Conservation (phyloP, 2,797 vertebrate genomes). For the Galaxias olidus region DNA sequence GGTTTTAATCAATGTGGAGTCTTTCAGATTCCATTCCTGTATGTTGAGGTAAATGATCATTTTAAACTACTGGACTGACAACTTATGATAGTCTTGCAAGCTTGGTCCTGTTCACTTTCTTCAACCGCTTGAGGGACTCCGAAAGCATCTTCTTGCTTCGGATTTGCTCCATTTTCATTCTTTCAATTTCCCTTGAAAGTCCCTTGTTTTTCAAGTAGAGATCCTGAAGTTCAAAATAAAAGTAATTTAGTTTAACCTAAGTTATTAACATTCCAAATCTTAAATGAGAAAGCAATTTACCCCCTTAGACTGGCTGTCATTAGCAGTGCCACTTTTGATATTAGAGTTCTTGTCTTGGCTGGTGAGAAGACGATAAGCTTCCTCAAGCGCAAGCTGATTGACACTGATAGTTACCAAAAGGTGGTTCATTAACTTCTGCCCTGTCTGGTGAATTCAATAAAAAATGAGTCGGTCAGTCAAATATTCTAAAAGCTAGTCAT, state of each 20-base stretch:
- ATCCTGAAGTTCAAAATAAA: neutral
- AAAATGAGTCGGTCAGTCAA: too few relatives aligned
- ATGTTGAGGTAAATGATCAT: neutral
- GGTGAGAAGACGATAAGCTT: too few relatives aligned
- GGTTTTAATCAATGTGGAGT: too few relatives aligned
- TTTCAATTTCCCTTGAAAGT: constrained; percentile 1
- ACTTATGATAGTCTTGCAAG: neutral
- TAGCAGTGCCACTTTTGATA: too few relatives aligned
- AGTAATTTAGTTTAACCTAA: too few relatives aligned
- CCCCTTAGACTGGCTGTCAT: too few relatives aligned
- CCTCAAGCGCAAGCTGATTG: neutral
- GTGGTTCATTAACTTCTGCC: constrained; percentile 1
- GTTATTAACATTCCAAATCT: too few relatives aligned
- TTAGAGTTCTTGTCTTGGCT: too few relatives aligned
- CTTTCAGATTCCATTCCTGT: neutral
- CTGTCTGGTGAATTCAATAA: neutral
- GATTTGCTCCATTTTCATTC: neutral
- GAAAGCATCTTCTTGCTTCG: constrained; percentile 5
- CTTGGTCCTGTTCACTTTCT: constrained; percentile 5
- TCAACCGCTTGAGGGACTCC: constrained; percentile 1
- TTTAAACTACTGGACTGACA: neutral
- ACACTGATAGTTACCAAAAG: neutral
- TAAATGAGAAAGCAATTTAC: too few relatives aligned
- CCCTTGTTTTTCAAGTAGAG: neutral
- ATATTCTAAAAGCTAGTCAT: too few relatives aligned